phyloP scores from a whole-genome alignment of 2,797 vertebrate species.

The Betta splendens region DNA sequence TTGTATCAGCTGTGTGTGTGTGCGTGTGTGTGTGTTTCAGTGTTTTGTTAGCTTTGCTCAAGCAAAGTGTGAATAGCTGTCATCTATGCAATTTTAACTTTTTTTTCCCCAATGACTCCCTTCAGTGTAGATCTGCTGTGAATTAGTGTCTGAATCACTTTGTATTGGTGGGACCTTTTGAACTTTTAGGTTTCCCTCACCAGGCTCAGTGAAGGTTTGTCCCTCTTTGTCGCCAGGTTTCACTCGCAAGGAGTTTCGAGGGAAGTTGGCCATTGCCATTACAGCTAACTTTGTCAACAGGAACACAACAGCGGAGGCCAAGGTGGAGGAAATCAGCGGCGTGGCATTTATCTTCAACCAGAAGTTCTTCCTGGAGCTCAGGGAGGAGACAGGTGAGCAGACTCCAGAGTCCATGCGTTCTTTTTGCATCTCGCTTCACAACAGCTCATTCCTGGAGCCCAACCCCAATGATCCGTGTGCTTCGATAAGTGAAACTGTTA shows the following conservation, averaged over 20 bases:
- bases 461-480: rapidly evolving
- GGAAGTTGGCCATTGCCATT: conserved; percentile 96
- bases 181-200: not conserved
- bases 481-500: not conserved
- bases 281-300: conserved; percentile 98
- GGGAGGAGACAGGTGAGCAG: conserved; percentile 88
- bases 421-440: not conserved
- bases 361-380: conserved; percentile 98
- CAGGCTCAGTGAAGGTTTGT: not conserved
- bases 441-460: not conserved
- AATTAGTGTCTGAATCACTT: not conserved
- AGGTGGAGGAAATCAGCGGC: conserved; percentile 97
- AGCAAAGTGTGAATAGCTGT: not conserved
- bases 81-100: not conserved
- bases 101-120: not conserved
- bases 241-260: conserved; percentile 93
- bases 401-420: not conserved
- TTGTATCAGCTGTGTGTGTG: conserved; percentile 1
- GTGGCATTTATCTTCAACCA: conserved; percentile 99
- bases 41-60: conserved; percentile 6
- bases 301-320: conserved; percentile 96
- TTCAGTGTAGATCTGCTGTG: not conserved
- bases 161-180: too few species aligned
- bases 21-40: not conserved
- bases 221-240: conserved; percentile 82